phyloP scores from a whole-genome alignment of 2,113 vertebrate genomes.

The Anhinga anhinga region DNA sequence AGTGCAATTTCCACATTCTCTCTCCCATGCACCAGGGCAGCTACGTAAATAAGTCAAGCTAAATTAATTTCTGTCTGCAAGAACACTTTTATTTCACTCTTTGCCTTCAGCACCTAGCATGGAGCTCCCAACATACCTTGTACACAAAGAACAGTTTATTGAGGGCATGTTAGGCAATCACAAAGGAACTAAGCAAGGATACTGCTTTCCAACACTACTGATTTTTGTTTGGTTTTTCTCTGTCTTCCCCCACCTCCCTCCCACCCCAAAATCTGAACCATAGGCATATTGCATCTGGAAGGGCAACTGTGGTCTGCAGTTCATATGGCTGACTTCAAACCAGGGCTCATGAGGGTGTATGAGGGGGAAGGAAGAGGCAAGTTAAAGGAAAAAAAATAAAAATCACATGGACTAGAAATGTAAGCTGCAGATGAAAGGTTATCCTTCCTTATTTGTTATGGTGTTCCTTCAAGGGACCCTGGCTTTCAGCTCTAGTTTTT shows the following conservation, averaged over 20 bases:
- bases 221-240: not conserved
- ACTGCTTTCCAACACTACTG: not conserved
- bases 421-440: conserved; percentile 23
- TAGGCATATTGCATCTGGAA: not conserved
- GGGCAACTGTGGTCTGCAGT: not conserved
- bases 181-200: not conserved
- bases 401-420: not conserved
- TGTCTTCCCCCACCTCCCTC: not conserved
- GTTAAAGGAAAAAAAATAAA: not conserved
- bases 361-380: not conserved
- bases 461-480: not conserved
- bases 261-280: not conserved
- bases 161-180: not conserved
- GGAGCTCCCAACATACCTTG: not conserved
- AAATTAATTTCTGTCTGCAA: not conserved
- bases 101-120: not conserved
- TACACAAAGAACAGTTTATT: not conserved
- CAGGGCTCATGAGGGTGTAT: not conserved
- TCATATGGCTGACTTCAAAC: not conserved
- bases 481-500: conserved; percentile 14
- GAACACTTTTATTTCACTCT: not conserved
- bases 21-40: not conserved
- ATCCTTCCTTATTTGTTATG: conserved; percentile 20
- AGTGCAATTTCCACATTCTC: not conserved
- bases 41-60: not conserved